Percentiles rank a stretch among this genome's conserved stretches.
These are phyloP conservation scores for Rhagoletis zephyria DNA, from an alignment of 1,140 invertebrate genomes.

Conservation along the genomic window DNA sequence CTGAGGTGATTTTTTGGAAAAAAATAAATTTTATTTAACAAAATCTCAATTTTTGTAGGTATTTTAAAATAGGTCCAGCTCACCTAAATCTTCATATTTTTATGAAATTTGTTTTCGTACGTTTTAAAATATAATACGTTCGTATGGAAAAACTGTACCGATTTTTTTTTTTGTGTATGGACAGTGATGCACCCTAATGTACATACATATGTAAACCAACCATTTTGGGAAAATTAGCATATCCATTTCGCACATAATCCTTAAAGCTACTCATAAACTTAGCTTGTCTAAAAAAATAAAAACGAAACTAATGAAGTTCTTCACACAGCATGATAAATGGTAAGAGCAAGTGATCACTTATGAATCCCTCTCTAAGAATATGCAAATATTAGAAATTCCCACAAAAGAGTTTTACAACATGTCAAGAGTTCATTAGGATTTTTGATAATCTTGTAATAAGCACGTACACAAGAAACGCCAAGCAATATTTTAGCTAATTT, in stretches of 20 bases:
- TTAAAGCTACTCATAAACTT: conserved; percentile 35
- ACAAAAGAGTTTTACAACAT: conserved; percentile 16
- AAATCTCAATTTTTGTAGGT: too few relatives aligned
- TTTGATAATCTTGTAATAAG: conserved; percentile 33
- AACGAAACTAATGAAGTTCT: conserved; percentile 20
- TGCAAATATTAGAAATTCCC: conserved; percentile 26
- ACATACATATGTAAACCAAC: too few relatives aligned
- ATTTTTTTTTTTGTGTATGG: too few relatives aligned
- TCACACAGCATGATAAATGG: background rate
- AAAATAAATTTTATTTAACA: too few relatives aligned
- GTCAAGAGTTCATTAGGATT: conserved; percentile 34
- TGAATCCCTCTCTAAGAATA: background rate
- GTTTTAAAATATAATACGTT: too few relatives aligned
- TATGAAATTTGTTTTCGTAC: too few relatives aligned
- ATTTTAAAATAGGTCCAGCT: too few relatives aligned
- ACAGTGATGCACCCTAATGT: too few relatives aligned
- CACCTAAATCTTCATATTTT: too few relatives aligned
- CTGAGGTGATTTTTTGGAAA: too few relatives aligned
- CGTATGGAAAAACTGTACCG: too few relatives aligned
- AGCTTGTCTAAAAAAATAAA: background rate
- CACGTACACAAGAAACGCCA: conserved; percentile 10
- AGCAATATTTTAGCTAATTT: background rate
- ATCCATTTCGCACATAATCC: background rate
- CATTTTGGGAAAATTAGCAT: background rate
- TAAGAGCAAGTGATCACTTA: background rate